These are phyloP conservation scores for Chondrosia reniformis DNA, from an alignment of 37 sponge, comb jelly and placozoan genomes.

Conservation along the genomic window DNA sequence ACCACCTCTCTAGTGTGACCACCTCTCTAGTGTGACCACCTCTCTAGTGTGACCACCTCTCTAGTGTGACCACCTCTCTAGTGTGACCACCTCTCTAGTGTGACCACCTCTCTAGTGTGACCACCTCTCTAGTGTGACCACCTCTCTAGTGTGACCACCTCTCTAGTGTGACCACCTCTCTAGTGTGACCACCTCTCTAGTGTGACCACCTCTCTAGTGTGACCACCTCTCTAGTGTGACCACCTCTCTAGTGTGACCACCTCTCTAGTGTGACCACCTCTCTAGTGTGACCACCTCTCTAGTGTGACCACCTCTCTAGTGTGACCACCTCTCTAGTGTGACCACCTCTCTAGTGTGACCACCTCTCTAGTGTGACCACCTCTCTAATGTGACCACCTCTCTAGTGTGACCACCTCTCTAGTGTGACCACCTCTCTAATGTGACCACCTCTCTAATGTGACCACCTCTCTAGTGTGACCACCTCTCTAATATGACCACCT, in stretches of 20 bases:
- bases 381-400: not conserved
- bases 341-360: too few relatives aligned
- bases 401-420: too few relatives aligned
- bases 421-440: not conserved
- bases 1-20: too few relatives aligned
- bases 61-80: too few relatives aligned
- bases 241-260: not conserved
- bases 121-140: slow-evolving; percentile 23
- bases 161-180: not conserved
- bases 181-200: not conserved
- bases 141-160: not conserved
- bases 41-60: not conserved
- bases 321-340: slow-evolving; percentile 2
- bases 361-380: not conserved
- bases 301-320: not conserved
- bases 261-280: too few relatives aligned
- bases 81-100: not conserved
- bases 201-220: too few relatives aligned
- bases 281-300: not conserved
- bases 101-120: not conserved
- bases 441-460: not conserved
- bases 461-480: slow-evolving; percentile 23
- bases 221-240: not conserved
- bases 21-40: not conserved
- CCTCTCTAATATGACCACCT: not conserved